Evolutionary conservation across 2,797 vertebrate genomes (phyloP).

Genomic region (Telmatherina bonti): DNA sequence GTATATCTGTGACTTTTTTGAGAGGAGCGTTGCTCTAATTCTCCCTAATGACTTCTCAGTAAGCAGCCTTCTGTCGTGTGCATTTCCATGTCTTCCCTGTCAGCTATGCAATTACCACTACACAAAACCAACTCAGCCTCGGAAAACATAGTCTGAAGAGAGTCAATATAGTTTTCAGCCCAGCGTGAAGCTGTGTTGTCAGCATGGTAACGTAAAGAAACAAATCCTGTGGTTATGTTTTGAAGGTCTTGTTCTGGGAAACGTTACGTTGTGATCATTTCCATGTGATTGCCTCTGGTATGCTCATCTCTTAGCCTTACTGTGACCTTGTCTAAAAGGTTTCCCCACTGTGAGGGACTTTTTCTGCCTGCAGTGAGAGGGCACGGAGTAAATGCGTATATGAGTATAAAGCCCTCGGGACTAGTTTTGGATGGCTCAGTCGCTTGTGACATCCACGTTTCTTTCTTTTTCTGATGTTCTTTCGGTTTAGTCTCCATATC

Average conservation of each 20-base stretch:
- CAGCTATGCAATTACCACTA: constrained; percentile 25
- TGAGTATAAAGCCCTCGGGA: constrained; percentile 31
- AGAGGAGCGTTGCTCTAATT: constrained; percentile 29
- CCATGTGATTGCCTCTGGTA: constrained; percentile 47
- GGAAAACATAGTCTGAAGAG: constrained; percentile 5
- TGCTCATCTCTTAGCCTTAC: constrained; percentile 53
- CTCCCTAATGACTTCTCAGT: constrained; percentile 39
- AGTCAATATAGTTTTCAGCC: constrained; percentile 11
- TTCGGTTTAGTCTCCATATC: neutral
- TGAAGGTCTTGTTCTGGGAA: constrained; percentile 32
- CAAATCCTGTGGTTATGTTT: constrained; percentile 12
- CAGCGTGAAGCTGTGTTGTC: constrained; percentile 16
- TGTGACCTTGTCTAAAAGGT: constrained; percentile 66
- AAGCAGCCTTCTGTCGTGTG: constrained; percentile 17
- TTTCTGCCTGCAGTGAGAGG: constrained; percentile 36
- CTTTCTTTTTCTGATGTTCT: constrained; percentile 10
- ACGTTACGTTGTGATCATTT: constrained; percentile 40
- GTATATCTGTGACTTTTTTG: constrained; percentile 14
- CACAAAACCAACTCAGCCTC: constrained; percentile 18
- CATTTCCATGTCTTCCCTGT: constrained; percentile 31
- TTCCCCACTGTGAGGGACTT: constrained; percentile 52
- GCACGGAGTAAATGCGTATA: neutral
- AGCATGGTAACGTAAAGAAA: constrained; percentile 32
- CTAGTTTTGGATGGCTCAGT: constrained; percentile 44
- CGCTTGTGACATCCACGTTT: constrained; percentile 26